phyloP scores from a whole-genome alignment of 35 echinoderm and acorn worm species.

The Heliocidaris tuberculata region DNA sequence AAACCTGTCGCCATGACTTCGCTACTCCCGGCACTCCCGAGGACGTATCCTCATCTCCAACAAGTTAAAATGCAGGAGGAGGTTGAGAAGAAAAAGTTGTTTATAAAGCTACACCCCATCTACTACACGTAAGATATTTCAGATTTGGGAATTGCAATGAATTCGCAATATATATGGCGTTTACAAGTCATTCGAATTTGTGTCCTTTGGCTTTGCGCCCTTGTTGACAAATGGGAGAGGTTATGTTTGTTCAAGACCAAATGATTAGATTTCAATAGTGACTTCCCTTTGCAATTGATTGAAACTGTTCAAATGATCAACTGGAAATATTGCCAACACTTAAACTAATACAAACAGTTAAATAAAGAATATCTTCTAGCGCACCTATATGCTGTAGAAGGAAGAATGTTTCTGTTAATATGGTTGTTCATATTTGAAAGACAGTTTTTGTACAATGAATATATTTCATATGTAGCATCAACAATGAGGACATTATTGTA shows the following conservation, averaged over 20 bases:
- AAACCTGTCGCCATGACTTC: slow-evolving; percentile 73
- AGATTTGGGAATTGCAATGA: not conserved
- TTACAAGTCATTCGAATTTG: not conserved
- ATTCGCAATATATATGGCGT: not conserved
- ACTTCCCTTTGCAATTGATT: not conserved
- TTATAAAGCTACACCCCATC: slow-evolving; percentile 79
- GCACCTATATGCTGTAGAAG: too few relatives aligned
- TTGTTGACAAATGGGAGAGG: not conserved
- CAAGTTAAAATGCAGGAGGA: slow-evolving; percentile 30
- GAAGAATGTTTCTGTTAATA: too few relatives aligned
- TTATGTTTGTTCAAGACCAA: not conserved
- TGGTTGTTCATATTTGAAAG: too few relatives aligned
- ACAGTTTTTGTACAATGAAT: too few relatives aligned
- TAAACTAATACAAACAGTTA: not conserved
- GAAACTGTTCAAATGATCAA: not conserved
- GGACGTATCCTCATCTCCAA: slow-evolving; percentile 67
- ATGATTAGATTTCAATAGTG: not conserved
- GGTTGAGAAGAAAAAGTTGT: slow-evolving; percentile 62
- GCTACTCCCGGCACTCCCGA: slow-evolving; percentile 78
- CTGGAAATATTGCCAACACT: not conserved
- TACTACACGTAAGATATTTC: slow-evolving; percentile 91
- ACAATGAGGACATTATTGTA: too few relatives aligned
- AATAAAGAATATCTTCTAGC: not conserved
- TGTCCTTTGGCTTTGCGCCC: not conserved
- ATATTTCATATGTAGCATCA: too few relatives aligned